Conservation (phyloP, 2,888 invertebrate genomes). For the Plebejus argus region DNA sequence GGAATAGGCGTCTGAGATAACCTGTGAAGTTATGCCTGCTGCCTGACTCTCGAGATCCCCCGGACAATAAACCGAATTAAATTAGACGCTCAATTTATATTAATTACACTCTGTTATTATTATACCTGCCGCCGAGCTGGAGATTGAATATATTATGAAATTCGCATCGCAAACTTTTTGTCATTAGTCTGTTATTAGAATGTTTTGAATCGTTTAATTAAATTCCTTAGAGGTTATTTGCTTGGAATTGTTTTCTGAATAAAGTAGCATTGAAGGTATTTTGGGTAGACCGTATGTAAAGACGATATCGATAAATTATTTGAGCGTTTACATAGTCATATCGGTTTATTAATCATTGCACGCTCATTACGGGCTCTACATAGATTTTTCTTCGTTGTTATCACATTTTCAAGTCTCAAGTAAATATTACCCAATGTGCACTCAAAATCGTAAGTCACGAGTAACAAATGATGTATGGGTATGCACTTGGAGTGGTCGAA, state of each 20-base stretch:
- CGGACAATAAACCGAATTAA: slow-evolving; percentile 18
- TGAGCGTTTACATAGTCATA: not conserved
- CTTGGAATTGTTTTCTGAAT: not conserved
- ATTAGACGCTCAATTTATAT: slow-evolving; percentile 18
- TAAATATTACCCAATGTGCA: not conserved
- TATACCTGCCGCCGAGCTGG: slow-evolving; percentile 8
- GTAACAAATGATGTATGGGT: slow-evolving; percentile 4
- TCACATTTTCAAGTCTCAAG: not conserved
- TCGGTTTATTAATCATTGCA: no score
- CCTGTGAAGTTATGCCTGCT: slow-evolving; percentile 27
- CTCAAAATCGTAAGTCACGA: not conserved
- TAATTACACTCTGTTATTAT: slow-evolving; percentile 21
- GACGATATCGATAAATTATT: not conserved
- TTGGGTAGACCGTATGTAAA: not conserved
- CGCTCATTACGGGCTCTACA: not conserved
- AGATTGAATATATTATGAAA: slow-evolving; percentile 25
- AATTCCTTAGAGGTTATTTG: not conserved
- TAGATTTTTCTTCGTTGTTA: not conserved
- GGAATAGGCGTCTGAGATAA: slow-evolving; percentile 38
- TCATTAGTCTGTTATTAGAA: slow-evolving; percentile 3
- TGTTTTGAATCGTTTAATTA: not conserved
- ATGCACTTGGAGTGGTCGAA: slow-evolving; percentile 14
- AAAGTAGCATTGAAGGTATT: no score
- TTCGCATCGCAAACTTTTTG: slow-evolving; percentile 17
- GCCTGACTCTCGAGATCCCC: slow-evolving; percentile 16